A percentile compares a stretch with the other conserved stretches of the same genome.
Evolutionary conservation across 2,888 invertebrate species (phyloP).

Genomic region (Euclidia mi): DNA sequence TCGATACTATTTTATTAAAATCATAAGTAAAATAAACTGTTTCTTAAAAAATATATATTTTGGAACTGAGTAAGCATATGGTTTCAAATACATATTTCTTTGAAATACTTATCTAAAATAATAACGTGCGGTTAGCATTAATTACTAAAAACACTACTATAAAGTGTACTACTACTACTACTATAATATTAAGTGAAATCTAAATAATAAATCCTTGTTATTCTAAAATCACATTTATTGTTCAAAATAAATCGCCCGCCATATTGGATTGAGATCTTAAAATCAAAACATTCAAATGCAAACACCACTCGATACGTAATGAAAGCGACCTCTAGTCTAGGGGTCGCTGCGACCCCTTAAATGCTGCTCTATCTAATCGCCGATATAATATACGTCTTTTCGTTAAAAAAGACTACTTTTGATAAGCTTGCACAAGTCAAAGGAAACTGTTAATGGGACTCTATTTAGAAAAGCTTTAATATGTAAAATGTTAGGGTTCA

Average conservation of each 20-base stretch:
- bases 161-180: too few relatives aligned
- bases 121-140: too few relatives aligned
- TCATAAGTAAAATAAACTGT: too few relatives aligned
- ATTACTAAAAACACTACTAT: too few relatives aligned
- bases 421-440: constrained; percentile 2
- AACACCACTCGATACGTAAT: constrained; percentile 34
- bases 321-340: constrained; percentile 35
- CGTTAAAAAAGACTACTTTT: constrained; percentile 12
- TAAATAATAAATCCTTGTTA: too few relatives aligned
- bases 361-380: constrained; percentile 18
- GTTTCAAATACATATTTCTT: too few relatives aligned
- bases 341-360: constrained; percentile 32
- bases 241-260: neutral
- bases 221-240: neutral
- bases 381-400: constrained; percentile 27
- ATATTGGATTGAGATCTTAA: neutral
- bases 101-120: too few relatives aligned
- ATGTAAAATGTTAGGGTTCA: too few relatives aligned
- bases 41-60: too few relatives aligned
- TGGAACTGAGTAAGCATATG: too few relatives aligned
- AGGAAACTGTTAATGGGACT: constrained; percentile 4
- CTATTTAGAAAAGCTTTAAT: neutral
- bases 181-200: too few relatives aligned
- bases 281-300: constrained; percentile 28
- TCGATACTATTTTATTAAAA: too few relatives aligned